Conservation (phyloP, 2,888 invertebrate genomes). For the Chrysolina oricalcia region DNA sequence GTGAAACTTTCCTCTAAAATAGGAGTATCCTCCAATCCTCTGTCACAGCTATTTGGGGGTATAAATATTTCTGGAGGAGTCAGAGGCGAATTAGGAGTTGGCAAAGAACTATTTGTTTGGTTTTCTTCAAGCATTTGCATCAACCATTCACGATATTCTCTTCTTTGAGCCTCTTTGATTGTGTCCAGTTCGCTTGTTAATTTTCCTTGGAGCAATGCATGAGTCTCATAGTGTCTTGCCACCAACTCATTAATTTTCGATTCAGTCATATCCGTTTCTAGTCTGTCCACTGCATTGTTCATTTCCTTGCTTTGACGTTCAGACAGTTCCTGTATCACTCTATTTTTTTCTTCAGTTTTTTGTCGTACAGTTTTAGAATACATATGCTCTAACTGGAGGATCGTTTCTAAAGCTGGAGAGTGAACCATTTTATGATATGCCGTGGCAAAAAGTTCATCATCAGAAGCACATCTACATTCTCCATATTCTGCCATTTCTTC, state of each 20-base stretch:
- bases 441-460: slow-evolving; percentile 89
- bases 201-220: slow-evolving; percentile 87
- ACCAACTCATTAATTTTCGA: slow-evolving; percentile 90
- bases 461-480: slow-evolving; percentile 85
- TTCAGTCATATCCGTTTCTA: slow-evolving; percentile 86
- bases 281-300: slow-evolving; percentile 86
- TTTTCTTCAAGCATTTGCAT: slow-evolving; percentile 85
- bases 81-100: slow-evolving; percentile 74
- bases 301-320: slow-evolving; percentile 89
- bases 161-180: slow-evolving; percentile 87
- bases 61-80: slow-evolving; percentile 61
- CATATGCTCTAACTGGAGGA: slow-evolving; percentile 90
- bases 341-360: slow-evolving; percentile 82
- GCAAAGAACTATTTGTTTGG: slow-evolving; percentile 75
- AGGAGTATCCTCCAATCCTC: slow-evolving; percentile 58
- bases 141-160: slow-evolving; percentile 92
- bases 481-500: slow-evolving; percentile 89
- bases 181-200: slow-evolving; percentile 91
- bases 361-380: slow-evolving; percentile 87
- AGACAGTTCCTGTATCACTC: slow-evolving; percentile 81
- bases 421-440: slow-evolving; percentile 84
- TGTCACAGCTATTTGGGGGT: slow-evolving; percentile 47
- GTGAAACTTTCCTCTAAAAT: slow-evolving; percentile 95
- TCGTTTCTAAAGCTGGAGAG: slow-evolving; percentile 85
- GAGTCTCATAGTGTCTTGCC: slow-evolving; percentile 86